Conservation (phyloP, 2,888 invertebrate species). For the Lithophane semibrunnea region DNA sequence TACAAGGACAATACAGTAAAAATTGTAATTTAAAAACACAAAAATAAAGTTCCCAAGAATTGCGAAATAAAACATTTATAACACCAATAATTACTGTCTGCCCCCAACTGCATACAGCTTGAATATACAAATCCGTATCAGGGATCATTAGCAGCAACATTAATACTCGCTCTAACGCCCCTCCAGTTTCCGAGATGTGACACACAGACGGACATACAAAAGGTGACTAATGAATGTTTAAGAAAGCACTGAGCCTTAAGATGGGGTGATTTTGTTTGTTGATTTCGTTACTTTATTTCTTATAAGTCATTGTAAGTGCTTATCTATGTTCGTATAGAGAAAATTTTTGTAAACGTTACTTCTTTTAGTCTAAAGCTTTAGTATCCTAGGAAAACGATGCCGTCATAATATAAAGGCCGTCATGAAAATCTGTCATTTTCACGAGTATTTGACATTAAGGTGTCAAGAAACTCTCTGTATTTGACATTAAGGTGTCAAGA, state of each 20-base stretch:
- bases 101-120: constrained; percentile 36
- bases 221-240: constrained; percentile 75
- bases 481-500: too few species aligned
- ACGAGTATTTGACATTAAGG: too few species aligned
- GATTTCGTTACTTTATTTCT: constrained; percentile 24
- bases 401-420: too few species aligned
- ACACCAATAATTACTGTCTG: constrained; percentile 43
- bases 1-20: neutral
- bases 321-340: neutral
- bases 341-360: too few species aligned
- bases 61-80: constrained; percentile 40
- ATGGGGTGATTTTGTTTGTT: constrained; percentile 59
- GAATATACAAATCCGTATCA: constrained; percentile 65
- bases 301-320: neutral
- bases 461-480: too few species aligned
- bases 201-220: constrained; percentile 66
- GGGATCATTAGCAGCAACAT: constrained; percentile 71
- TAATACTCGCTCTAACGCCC: constrained; percentile 70
- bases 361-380: too few species aligned
- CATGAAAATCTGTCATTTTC: too few species aligned
- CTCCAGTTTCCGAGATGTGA: constrained; percentile 66
- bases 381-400: too few species aligned
- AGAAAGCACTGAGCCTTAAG: constrained; percentile 68
- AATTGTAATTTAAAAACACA: neutral
- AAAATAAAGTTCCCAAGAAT: neutral